Base-by-base conservation (phyloP, 2,113 vertebrate genomes). In the Sigmodon hispidus region DNA sequence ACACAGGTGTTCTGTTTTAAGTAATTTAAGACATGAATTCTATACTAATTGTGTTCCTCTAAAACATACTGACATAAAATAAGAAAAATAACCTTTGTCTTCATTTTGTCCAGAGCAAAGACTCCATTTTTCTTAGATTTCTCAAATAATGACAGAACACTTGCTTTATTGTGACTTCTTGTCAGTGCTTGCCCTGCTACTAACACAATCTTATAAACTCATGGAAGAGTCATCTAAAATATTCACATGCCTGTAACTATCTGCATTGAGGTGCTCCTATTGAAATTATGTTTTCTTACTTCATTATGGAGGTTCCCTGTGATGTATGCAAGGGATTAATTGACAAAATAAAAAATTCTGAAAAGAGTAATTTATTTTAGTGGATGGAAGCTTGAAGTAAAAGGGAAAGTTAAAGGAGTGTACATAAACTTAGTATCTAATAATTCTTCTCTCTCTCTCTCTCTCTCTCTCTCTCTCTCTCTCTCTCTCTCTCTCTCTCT, bases 51-150 rank as follows among this genome's bases (percentile, higher is more conserved):
- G 21, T 36, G 69, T 67, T 70, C 26, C 43, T 93, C 9, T 29
- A 69, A 77, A 43, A 76, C 75, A 90, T 40, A 70, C 36, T 94
- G 84, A 94, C 70, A 93, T 19, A 81, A 67, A 92, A 63, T 87
- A 87, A 76, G 17, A 95, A 96, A 94, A 96, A 91, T 63, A 95
- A 95, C 61, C 63, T n/a, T 55, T 19, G 83, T 40, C 11, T 95
- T 29, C 61, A 75, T 81, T 83, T 63, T 92, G 24, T 69, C 69
- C 70, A 75, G 17, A 87, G 17, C 17, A 87, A 87, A 96, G 70
- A 43, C 43, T 84, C 89, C 94, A 7, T 73, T 26, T 92, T 29
- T 55, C 91, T 61, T 85, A 69, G 21, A 89, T 94, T 94, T 94
- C 70, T 50, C 57, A 92, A 43, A 52, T 36, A 85, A 80, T 48